These are phyloP conservation scores for Phalacrocorax pelagicus DNA, from an alignment of 2,113 vertebrate species.

Conservation along the genomic window DNA sequence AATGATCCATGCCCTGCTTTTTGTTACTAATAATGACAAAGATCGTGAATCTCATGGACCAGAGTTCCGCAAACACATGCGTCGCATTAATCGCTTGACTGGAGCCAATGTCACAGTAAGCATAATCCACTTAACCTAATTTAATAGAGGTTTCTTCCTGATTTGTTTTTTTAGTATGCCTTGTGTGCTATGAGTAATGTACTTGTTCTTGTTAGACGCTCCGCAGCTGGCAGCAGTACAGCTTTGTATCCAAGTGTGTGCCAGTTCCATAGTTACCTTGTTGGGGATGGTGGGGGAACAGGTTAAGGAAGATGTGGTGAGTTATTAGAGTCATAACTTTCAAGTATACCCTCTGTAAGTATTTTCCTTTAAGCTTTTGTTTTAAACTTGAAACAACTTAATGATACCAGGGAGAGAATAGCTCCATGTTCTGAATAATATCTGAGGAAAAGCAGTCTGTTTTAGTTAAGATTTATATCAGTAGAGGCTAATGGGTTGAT, in stretches of 20 bases:
- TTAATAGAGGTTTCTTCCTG: not conserved
- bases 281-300: not conserved
- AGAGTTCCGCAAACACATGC: constrained; percentile 96
- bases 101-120: constrained; percentile 91
- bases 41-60: constrained; percentile 92
- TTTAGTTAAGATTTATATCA: not conserved
- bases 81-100: constrained; percentile 86
- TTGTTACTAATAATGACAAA: constrained; percentile 92
- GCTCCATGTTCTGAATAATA: not conserved
- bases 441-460: not conserved
- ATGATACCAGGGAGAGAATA: not conserved
- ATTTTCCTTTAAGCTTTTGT: not conserved
- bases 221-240: not conserved
- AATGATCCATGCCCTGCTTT: constrained; percentile 97
- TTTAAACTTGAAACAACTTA: not conserved
- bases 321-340: not conserved
- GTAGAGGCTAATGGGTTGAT: not conserved
- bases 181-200: not conserved
- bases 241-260: not conserved
- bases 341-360: not conserved
- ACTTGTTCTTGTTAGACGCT: not conserved
- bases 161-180: not conserved
- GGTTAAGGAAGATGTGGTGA: not conserved
- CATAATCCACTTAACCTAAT: not conserved
- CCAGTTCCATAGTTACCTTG: not conserved